Evolutionary conservation across 1,140 invertebrate genomes (phyloP), one percentile per base, ranked within the genome.

Genomic region (Tetramorium simillimum): DNA sequence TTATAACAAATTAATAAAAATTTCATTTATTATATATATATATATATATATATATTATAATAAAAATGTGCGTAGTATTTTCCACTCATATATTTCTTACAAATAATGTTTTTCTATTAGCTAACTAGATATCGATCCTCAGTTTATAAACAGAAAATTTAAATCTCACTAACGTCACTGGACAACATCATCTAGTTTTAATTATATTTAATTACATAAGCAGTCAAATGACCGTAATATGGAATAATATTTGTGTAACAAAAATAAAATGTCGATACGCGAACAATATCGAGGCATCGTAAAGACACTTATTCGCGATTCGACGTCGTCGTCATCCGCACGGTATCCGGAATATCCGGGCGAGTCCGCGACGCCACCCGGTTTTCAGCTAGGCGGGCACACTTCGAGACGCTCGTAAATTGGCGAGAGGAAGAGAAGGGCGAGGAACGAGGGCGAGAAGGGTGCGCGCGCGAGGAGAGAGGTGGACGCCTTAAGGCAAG

Each of bases 351-450:
- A 78, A 86, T 88, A 86, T 80, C 82, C 84, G 86, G 86, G 82
- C 62, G 81, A 88, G 82, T 62, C 33, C 63, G 89, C 77, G 58
- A 49, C 69, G 72, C 72, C 60, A 75, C 84, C 78, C 75, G 84
- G 69, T 91, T 90, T 91, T 88, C 90, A 90, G 84, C 67, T 70
- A 62, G 65, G 84, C 88, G 87, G 77, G 73, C 73, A 67, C 69
- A 86, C 87, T 86, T 76, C 43, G 84, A 87, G 87, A 67, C 67
- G 85, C 89, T 89, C 85, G 89, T 91, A 91, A 91, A 91, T 90
- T 91, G 90, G 56, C 80, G 87, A 62, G 37, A 65, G 85, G 58
- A 51, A 86, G 58, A 86, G 85, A 81, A 86, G 70, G 81, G 88
- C 58, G 84, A 78, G 49, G 58, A 80, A 80, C 46, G 86, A 73